These are phyloP conservation scores for Ceramica pisi DNA, from an alignment of 2,888 invertebrate genomes.

Conservation along the genomic window DNA sequence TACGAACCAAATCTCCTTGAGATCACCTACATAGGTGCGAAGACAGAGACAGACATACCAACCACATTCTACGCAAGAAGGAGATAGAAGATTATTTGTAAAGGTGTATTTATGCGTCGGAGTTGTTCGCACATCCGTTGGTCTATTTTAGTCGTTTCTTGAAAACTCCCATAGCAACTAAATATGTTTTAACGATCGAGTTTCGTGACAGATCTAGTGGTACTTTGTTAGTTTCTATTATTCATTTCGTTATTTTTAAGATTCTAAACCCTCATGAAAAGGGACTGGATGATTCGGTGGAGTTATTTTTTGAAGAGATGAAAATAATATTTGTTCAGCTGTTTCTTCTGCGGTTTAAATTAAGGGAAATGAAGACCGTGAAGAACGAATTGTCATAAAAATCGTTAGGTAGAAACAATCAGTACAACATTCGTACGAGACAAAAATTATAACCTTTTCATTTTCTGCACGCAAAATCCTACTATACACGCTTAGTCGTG, in stretches of 20 bases:
- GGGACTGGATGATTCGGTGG: not conserved
- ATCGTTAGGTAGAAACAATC: not conserved
- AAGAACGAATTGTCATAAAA: not conserved
- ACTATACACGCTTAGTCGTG: too few species aligned
- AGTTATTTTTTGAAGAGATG: conserved; percentile 5
- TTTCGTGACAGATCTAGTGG: conserved; percentile 49
- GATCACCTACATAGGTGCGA: conserved; percentile 71
- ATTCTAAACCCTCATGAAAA: conserved; percentile 21
- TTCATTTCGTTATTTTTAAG: conserved; percentile 54
- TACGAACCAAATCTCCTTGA: conserved; percentile 79
- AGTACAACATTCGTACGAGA: too few species aligned
- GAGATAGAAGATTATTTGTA: conserved; percentile 64
- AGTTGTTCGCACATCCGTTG: conserved; percentile 74
- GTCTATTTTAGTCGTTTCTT: conserved; percentile 75
- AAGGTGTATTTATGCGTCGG: conserved; percentile 68
- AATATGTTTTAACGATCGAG: conserved; percentile 58
- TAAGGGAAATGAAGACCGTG: not conserved
- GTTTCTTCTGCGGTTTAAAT: not conserved
- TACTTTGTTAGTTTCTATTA: conserved; percentile 41
- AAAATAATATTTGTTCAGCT: conserved; percentile 41
- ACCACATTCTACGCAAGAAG: conserved; percentile 39
- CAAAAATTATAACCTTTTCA: too few species aligned
- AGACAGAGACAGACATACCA: conserved; percentile 60
- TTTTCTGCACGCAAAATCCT: too few species aligned
- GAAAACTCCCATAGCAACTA: conserved; percentile 69